Evolutionary conservation across 2,113 vertebrate genomes (phyloP).

Genomic region (Apeltes quadracus): DNA sequence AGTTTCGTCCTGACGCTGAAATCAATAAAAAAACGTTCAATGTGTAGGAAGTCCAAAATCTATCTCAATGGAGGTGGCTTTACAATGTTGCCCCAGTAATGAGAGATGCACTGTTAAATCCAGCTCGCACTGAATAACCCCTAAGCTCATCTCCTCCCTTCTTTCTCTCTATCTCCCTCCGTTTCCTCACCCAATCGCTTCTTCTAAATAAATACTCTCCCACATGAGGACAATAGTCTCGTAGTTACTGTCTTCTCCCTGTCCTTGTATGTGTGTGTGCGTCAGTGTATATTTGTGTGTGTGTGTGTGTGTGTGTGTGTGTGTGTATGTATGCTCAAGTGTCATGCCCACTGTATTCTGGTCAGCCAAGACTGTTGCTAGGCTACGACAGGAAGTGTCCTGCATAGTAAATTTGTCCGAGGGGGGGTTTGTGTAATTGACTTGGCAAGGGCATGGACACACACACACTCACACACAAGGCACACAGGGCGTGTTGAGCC

Average conservation of each 20-base stretch:
- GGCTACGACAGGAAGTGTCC: constrained; percentile 76
- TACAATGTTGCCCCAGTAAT: constrained; percentile 1
- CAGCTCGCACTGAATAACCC: background rate
- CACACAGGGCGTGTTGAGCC: constrained; percentile 37
- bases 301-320: background rate
- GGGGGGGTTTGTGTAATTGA: constrained; percentile 58
- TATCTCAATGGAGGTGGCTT: constrained; percentile 5
- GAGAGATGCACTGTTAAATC: constrained; percentile 23
- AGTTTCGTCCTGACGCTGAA: constrained; percentile 11
- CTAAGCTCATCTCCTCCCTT: constrained; percentile 12
- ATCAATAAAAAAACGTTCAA: background rate
- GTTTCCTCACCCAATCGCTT: constrained; percentile 5
- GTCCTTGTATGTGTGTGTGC: background rate
- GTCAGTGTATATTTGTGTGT: background rate
- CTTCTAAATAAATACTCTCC: constrained; percentile 25
- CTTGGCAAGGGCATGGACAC: constrained; percentile 63
- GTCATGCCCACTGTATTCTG: constrained; percentile 49
- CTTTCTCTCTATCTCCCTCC: background rate
- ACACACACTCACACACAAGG: constrained; percentile 45
- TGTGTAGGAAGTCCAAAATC: constrained; percentile 5
- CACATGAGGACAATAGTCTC: constrained; percentile 27
- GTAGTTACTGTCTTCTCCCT: constrained; percentile 7
- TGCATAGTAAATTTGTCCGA: constrained; percentile 70
- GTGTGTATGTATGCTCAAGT: constrained; percentile 36
- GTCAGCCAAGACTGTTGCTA: constrained; percentile 70